Base-by-base conservation (phyloP, 2,888 invertebrate genomes). In the Xestia sexstrigata region DNA sequence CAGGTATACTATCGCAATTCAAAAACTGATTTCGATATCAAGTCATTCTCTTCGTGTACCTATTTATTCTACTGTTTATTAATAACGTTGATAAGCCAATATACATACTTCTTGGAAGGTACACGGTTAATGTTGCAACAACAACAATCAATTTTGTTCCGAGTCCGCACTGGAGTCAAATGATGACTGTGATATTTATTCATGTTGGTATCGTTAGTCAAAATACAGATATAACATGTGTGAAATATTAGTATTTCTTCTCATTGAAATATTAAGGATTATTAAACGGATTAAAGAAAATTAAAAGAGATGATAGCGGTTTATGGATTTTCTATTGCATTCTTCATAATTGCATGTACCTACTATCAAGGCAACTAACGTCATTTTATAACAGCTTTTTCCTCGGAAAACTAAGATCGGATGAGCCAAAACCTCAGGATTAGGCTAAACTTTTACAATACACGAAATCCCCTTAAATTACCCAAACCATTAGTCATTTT, bases 41-140 rank as follows among this genome's bases (percentile, higher is more conserved):
- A 63, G 26, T 70, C 2, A 74, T 15, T 55, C 63, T 62, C 68
- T 30, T 60, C 49, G 20, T 42, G 30, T 35, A 35, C 35, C 35
- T 23, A 67, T 66, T 69, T 65, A 42, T 35, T 30, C 30, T 55
- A 30, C 42, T 35, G 35, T 35, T 2, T 35, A 20, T 9, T 35
- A 35, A 20, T 52, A 35, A 20, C 45, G 63, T 55, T 42, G n/a
- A 1, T 30, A 39, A 62, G 15, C 1, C 30, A 47, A 47, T 9
- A 47, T 63, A 66, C 47, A 26, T 49, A 70, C 42, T 70, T 72
- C 65, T 73, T 62, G 15, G 26, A 62, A 71, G 45, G 39, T 39
- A 60, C 39, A 9, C n/a, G 35, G 58, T 58, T 26, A 39, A 68
- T 62, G 8, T 67, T 63, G 75, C 55, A 58, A 70, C 20, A 30